Base-by-base conservation (phyloP, 1,140 invertebrate species). In the Drosophila pandora region DNA sequence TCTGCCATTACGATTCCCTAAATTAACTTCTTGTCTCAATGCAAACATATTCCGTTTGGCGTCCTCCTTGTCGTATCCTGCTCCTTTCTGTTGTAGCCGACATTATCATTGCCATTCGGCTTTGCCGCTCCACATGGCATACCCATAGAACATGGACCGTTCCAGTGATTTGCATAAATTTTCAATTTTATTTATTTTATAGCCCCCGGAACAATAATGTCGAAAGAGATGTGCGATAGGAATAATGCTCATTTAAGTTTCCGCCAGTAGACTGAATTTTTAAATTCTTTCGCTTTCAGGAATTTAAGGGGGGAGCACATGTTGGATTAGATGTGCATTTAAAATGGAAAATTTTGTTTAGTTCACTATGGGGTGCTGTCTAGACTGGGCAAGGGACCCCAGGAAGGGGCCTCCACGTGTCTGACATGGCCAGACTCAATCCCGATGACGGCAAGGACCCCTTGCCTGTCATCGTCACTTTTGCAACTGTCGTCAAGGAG, bases 151-250 rank as follows among this genome's bases (percentile, higher is more conserved):
- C 59, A 12, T 67, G 37, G 22, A 67, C 23, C 59, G 50, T 62
- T 34, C 47, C 32, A n/a, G 60, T 34, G 49, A 87, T 87, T 87
- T 88, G 83, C 83, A 87, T 87, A 87, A 87, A 87, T 73, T 88
- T 81, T 58, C 83, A 72, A 88, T 87, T 87, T 87, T 88, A 88
- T 87, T 83, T 87, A 82, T 87, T 87, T 87, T 87, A 87, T 88
- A 80, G 83, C 73, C 55, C 50, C 54, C 32, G 59, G 59, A 76
- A 79, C 53, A 61, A 72, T 70, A 70, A 70, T 70, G 67, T 69
- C 43, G 10, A 69, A 56, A 39, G 32, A 49, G 45, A 69, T 68
- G 63, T 28, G 56, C 45, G 39, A 69, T 69, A 49, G 41, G 64
- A 69, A 69, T 62, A 57, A 69, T 57, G 67, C 25, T 41, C 43